Evolutionary conservation across 2,113 vertebrate genomes (phyloP), one percentile per base, ranked within the genome.

Genomic region (Lampris megalopsis): DNA sequence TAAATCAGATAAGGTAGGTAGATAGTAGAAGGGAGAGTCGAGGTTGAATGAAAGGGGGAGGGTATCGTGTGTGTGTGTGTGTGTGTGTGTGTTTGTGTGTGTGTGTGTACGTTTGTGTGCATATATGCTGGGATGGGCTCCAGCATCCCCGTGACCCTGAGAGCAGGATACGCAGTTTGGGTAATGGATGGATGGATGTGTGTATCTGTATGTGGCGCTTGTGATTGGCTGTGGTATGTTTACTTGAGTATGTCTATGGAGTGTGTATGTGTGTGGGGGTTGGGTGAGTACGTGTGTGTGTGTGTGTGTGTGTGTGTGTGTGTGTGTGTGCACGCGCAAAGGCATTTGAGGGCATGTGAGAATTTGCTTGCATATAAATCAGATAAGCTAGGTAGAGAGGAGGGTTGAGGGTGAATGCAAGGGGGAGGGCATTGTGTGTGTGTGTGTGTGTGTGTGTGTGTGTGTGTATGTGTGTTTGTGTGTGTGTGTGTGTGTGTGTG

Each of bases 361-460:
- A 68, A 80, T 73, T 73, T 52, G 57, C 47, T 63, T 71, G 68
- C 48, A 80, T 81, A 66, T 79, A 81, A 86, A 89, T 80, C 78
- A 83, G 58, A 13, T 49, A 5, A 53, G 67, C 50, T 35, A 24
- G 38, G 9, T 9, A 36, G 53, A 3, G 24, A 35, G 67, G 40
- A 3, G 40, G 54, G 49, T 2, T 36, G 43, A 73, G 42, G 63
- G 24, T 24, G 24, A 47, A 54, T 50, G 67, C 4, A 62, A 35
- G 57, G 66, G 58, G 61, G 67, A 60, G 9, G 36, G 3, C 52
- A 24, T 35, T 42, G 54, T 70, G 40, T 71, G 13, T 76, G 45
- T 73, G 49, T 24, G 24, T 24, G 24, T 24, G 24, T 24, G 24
- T 24, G 24, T 24, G 24, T 24, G 24, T 24, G 24, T 24, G 24